phyloP scores from a whole-genome alignment of 2,113 vertebrate genomes.

The Notothenia coriiceps region DNA sequence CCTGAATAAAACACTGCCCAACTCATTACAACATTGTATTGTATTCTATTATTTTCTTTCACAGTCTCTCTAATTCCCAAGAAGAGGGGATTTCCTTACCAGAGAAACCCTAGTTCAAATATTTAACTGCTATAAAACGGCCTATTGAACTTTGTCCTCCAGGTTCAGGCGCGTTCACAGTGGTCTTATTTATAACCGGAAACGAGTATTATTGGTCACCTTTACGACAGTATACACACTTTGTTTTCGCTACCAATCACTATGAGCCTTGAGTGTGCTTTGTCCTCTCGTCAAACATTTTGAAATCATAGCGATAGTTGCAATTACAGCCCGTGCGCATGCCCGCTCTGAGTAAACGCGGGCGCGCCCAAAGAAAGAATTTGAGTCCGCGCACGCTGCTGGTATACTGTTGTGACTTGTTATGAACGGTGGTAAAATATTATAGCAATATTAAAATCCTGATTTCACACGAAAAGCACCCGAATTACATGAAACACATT shows the following conservation, averaged over 20 bases:
- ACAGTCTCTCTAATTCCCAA: background rate
- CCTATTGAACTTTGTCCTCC: constrained; percentile 73
- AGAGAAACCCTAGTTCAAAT: constrained; percentile 62
- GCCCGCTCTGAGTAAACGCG: constrained; percentile 30
- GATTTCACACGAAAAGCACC: background rate
- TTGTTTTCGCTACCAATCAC: constrained; percentile 67
- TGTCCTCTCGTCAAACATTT: constrained; percentile 45
- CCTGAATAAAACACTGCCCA: background rate
- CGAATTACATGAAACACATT: background rate
- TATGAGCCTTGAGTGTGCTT: background rate
- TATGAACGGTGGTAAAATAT: constrained; percentile 10
- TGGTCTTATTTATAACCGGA: constrained; percentile 12
- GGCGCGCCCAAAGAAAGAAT: constrained; percentile 68
- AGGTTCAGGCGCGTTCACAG: constrained; percentile 26
- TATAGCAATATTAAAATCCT: background rate
- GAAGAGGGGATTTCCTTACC: constrained; percentile 24
- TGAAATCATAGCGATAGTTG: constrained; percentile 48
- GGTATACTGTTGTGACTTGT: constrained; percentile 63
- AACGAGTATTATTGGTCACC: constrained; percentile 29
- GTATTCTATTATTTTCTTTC: background rate
- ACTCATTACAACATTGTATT: background rate
- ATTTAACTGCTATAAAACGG: constrained; percentile 60
- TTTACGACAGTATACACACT: constrained; percentile 42
- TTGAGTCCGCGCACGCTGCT: constrained; percentile 22
- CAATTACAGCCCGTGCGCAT: constrained; percentile 38